phyloP scores from a whole-genome alignment of 2,888 invertebrate species.

The Ennomos erosarius region DNA sequence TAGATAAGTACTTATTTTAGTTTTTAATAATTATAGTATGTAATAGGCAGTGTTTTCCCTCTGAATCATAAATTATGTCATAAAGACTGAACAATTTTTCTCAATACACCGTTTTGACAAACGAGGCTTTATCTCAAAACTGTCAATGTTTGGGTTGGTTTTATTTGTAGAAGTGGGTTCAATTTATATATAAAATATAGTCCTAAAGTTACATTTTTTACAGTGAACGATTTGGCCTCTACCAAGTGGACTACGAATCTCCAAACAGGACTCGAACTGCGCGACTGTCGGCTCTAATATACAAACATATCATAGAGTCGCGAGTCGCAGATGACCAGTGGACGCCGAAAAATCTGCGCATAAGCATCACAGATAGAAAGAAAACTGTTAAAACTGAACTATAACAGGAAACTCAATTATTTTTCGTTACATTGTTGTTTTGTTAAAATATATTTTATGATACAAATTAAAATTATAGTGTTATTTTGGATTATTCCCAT shows the following conservation, averaged over 20 bases:
- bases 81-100: too few relatives aligned
- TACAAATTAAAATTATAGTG: too few relatives aligned
- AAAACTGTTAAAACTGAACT: constrained; percentile 50
- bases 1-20: too few relatives aligned
- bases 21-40: too few relatives aligned
- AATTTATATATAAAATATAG: too few relatives aligned
- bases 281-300: constrained; percentile 86
- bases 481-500: too few relatives aligned
- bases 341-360: constrained; percentile 55
- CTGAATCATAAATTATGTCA: too few relatives aligned
- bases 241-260: constrained; percentile 88
- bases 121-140: too few relatives aligned
- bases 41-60: too few relatives aligned
- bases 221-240: constrained; percentile 88
- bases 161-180: too few relatives aligned
- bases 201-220: background rate
- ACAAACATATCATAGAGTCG: constrained; percentile 68
- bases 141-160: too few relatives aligned
- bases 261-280: constrained; percentile 85
- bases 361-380: constrained; percentile 50
- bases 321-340: constrained; percentile 60
- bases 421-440: background rate
- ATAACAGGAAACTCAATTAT: constrained; percentile 28
- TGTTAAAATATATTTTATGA: background rate
- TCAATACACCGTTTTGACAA: too few relatives aligned